Evolutionary conservation across 1,140 invertebrate genomes (phyloP).

Genomic region (Harpegnathos saltator): DNA sequence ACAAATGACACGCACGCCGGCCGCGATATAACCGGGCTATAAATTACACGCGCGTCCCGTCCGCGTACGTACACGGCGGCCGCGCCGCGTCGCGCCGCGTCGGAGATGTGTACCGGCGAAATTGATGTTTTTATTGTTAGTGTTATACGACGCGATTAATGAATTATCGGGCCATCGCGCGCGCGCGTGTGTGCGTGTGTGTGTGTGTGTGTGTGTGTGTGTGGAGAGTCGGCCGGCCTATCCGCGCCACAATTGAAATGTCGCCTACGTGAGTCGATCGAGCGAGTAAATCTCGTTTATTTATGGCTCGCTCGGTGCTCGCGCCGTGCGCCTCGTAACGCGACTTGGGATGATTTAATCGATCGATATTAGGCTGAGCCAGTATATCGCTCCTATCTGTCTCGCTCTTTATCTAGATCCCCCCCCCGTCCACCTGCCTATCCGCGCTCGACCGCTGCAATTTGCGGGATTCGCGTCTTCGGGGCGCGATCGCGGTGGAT

Average conservation of each 20-base stretch:
- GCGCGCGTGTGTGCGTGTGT: background rate
- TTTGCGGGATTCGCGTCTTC: no score
- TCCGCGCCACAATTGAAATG: slow-evolving; percentile 18
- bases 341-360: slow-evolving; percentile 24
- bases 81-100: background rate
- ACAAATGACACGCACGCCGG: slow-evolving; percentile 54
- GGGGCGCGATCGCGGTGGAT: no score
- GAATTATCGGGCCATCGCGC: slow-evolving; percentile 5
- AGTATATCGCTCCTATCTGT: no score
- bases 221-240: background rate
- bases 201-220: background rate
- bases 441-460: no score
- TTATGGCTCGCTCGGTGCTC: background rate
- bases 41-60: slow-evolving; percentile 37
- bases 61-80: background rate
- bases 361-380: slow-evolving; percentile 16
- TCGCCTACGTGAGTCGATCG: slow-evolving; percentile 17
- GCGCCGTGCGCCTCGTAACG: background rate
- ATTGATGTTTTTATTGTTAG: slow-evolving; percentile 45
- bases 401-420: background rate
- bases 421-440: no score
- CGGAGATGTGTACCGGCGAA: background rate
- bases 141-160: slow-evolving; percentile 28
- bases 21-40: slow-evolving; percentile 41
- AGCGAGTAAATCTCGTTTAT: slow-evolving; percentile 30